A percentile compares a stretch with the other conserved stretches of the same genome.
phyloP scores from a whole-genome alignment of 2,888 invertebrate genomes.

The Aporophyla nigra region DNA sequence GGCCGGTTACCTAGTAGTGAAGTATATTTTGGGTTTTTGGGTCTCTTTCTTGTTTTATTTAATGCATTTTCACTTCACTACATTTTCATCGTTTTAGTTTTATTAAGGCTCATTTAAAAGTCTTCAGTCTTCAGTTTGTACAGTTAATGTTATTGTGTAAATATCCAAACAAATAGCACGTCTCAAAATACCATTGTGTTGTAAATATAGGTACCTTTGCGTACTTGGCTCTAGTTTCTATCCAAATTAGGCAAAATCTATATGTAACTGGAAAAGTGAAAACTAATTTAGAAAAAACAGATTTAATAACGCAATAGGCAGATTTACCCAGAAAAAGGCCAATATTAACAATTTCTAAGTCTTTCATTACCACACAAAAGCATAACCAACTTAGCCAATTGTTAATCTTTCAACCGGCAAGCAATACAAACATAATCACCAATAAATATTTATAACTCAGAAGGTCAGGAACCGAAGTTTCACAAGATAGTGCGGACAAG shows the following conservation, averaged over 20 bases:
- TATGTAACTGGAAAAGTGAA: background rate
- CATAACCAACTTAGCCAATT: background rate
- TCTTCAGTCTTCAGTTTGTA: too few relatives aligned
- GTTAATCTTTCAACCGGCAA: constrained; percentile 13
- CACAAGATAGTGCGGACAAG: constrained; percentile 16
- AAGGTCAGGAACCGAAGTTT: constrained; percentile 23
- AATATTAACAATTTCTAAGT: background rate
- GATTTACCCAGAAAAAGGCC: background rate
- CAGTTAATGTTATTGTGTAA: too few relatives aligned
- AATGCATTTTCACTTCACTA: too few relatives aligned
- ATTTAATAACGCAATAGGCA: background rate
- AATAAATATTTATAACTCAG: constrained; percentile 34
- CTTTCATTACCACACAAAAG: background rate
- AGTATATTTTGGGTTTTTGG: background rate
- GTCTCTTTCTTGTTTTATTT: background rate
- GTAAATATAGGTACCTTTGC: background rate
- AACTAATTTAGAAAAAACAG: background rate
- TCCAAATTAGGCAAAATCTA: background rate
- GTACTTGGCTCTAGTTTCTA: background rate
- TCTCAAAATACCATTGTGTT: too few relatives aligned
- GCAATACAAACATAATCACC: constrained; percentile 7
- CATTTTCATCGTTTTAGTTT: too few relatives aligned
- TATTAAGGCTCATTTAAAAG: too few relatives aligned
- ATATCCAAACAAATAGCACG: too few relatives aligned
- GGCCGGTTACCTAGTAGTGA: too few relatives aligned